These are phyloP conservation scores for Brenthis hecate DNA, from an alignment of 2,888 invertebrate genomes.

Conservation along the genomic window DNA sequence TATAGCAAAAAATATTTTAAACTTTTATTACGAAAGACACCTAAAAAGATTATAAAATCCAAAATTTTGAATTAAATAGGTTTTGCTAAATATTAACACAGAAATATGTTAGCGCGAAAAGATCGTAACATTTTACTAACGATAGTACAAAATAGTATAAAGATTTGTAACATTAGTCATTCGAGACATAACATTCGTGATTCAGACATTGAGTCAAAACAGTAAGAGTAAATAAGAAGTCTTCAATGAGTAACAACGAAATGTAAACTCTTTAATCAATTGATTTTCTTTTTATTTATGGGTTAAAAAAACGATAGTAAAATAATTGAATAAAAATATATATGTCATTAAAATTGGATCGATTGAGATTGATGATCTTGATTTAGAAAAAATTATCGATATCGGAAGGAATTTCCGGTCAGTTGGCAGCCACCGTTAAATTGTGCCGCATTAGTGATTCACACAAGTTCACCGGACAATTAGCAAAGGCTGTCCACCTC, in stretches of 20 bases:
- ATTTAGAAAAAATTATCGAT: conserved; percentile 21
- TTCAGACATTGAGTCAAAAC: conserved; percentile 72
- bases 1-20: conserved; percentile 4
- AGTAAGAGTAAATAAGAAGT: conserved; percentile 58
- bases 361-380: not conserved
- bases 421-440: conserved; percentile 63
- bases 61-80: not conserved
- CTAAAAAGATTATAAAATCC: not conserved
- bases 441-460: conserved; percentile 73
- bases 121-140: conserved; percentile 37
- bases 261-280: conserved; percentile 43
- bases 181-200: conserved; percentile 64
- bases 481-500: conserved; percentile 82
- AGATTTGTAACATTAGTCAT: conserved; percentile 64
- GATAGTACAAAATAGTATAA: conserved; percentile 42
- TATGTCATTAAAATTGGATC: too few species aligned
- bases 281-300: conserved; percentile 36
- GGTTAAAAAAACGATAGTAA: conserved; percentile 9
- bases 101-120: conserved; percentile 16
- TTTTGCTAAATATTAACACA: not conserved
- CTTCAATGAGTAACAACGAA: conserved; percentile 58
- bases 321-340: not conserved
- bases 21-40: not conserved
- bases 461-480: conserved; percentile 78
- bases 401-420: conserved; percentile 46